Conservation (phyloP, 1,140 invertebrate species). For the Diorhabda sublineata region DNA sequence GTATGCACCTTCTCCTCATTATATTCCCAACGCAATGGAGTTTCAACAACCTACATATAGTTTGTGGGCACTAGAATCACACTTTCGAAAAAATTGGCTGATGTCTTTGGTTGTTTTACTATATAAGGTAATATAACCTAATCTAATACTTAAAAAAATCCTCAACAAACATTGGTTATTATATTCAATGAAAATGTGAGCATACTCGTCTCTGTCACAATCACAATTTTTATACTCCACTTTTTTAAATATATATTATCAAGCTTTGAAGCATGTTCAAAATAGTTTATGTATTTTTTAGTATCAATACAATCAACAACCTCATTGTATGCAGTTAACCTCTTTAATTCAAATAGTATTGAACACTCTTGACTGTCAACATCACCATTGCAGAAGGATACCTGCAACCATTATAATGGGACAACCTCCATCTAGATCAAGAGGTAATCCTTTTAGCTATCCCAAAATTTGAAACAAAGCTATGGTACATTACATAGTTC, state of each 20-base stretch:
- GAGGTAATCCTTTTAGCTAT: constrained; percentile 53
- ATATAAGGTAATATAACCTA: constrained; percentile 74
- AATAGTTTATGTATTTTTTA: constrained; percentile 45
- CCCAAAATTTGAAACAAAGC: too few species aligned
- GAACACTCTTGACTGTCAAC: constrained; percentile 87
- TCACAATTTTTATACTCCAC: not conserved
- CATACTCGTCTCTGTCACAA: too few species aligned
- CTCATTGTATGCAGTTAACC: constrained; percentile 73
- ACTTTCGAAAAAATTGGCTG: constrained; percentile 86
- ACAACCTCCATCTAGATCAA: constrained; percentile 61
- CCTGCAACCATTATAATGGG: constrained; percentile 72
- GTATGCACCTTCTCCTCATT: constrained; percentile 77
- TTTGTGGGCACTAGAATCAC: constrained; percentile 81
- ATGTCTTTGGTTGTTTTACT: constrained; percentile 89
- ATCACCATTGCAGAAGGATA: constrained; percentile 79
- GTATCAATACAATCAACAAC: constrained; percentile 88
- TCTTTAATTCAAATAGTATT: constrained; percentile 86
- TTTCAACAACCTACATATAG: constrained; percentile 69
- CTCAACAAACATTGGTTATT: too few species aligned
- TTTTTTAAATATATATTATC: too few species aligned
- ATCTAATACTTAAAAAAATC: too few species aligned
- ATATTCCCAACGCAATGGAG: constrained; percentile 48
- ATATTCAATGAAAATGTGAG: too few species aligned
- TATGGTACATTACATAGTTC: too few species aligned
- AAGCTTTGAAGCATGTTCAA: too few species aligned